These are phyloP conservation scores for Anoplophora glabripennis DNA, from an alignment of 1,140 invertebrate species.

Conservation along the genomic window DNA sequence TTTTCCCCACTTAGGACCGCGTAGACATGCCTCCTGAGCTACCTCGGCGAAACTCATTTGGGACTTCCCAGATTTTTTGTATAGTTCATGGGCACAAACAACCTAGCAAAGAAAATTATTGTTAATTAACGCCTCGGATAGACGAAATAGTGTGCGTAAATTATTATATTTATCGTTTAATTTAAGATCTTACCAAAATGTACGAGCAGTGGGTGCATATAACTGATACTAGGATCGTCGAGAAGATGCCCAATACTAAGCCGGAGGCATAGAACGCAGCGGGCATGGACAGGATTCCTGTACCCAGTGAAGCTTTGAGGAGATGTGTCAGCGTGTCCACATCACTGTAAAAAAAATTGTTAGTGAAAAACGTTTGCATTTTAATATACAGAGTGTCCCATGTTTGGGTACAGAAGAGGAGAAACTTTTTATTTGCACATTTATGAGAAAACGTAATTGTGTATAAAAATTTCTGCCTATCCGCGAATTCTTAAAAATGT, in stretches of 20 bases:
- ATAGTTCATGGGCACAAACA: conserved; percentile 76
- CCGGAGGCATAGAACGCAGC: conserved; percentile 79
- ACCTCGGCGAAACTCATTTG: conserved; percentile 77
- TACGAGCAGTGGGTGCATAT: conserved; percentile 86
- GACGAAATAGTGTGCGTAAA: neutral
- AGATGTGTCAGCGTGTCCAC: conserved; percentile 82
- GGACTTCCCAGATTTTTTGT: conserved; percentile 64
- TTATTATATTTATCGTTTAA: conserved; percentile 2
- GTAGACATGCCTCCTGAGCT: conserved; percentile 68
- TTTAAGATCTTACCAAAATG: conserved; percentile 67
- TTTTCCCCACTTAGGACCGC: conserved; percentile 65
- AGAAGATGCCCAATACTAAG: conserved; percentile 70
- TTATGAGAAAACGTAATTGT: too few species aligned
- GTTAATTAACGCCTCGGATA: neutral
- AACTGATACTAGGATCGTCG: conserved; percentile 75
- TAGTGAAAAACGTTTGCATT: too few species aligned
- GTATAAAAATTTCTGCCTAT: too few species aligned
- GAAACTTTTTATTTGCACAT: too few species aligned
- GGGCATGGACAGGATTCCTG: conserved; percentile 89
- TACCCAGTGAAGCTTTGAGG: conserved; percentile 84
- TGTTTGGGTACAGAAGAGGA: too few species aligned
- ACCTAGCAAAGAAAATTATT: conserved; percentile 55
- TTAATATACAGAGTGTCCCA: too few species aligned
- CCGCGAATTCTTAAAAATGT: too few species aligned
- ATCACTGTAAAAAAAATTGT: conserved; percentile 58